Base-by-base conservation (phyloP, 1,140 invertebrate genomes). In the Cydia splendana region DNA sequence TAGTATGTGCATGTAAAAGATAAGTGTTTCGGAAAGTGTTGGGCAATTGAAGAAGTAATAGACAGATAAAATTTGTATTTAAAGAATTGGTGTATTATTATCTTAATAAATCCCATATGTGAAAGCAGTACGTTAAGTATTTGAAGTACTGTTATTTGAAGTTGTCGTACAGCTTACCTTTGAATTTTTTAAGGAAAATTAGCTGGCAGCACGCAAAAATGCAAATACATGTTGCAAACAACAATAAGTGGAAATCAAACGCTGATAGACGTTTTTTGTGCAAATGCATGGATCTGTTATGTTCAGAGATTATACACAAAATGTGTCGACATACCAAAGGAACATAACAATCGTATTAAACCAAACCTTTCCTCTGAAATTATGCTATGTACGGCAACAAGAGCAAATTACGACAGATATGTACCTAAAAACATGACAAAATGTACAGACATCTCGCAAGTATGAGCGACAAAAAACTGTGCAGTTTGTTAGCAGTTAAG, bases 391-490 rank as follows among this genome's bases (percentile, higher is more conserved):
- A 34, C 30, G 30, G 7, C 20, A 42, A 38, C 7, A 67, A 71
- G 67, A 71, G n/a, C 30, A 71, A 71, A 45, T 28, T 71, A 71
- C 67, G 38, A 71, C 67, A 71, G n/a, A 71, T 71, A 71, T 42
- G n/a, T 71, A 71, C 45, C 2, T 71, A 71, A 28, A 38, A 71
- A 18, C 38, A 71, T 67, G 12, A 38, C 34, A 71, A n/a, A 38
- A 71, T 24, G 20, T 62, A 62, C 20, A 67, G 57, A 67, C 34
- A 71, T 42, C 34, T 71, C 34, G 67, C 67, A 45, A 28, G n/a
- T 45, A 30, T 71, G 15, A 71, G 34, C 42, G 28, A 71, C 34
- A 15, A 71, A 15, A 42, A 42, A 71, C 6, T 42, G 67, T 71
- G 67, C 67, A 71, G 15, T 71, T 42, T 71, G 67, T 38, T 71